A percentile compares a stretch with the other conserved stretches of the same genome.
Conservation (phyloP, 2,888 invertebrate genomes). For the Cryptocephalus moraei region DNA sequence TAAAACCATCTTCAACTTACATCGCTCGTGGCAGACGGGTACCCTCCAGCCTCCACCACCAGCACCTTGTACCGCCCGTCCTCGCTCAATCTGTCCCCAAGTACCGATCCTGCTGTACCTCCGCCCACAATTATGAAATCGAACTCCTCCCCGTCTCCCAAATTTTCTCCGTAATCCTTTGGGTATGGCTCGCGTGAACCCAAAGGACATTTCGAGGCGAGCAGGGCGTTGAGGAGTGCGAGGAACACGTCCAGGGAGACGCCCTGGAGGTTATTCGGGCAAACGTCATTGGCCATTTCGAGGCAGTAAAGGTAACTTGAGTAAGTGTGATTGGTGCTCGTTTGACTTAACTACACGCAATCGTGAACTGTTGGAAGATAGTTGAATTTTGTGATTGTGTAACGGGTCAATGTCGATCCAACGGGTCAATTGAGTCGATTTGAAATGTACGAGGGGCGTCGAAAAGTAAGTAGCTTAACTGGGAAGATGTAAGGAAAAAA, state of each 20-base stretch:
- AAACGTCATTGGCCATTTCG: conserved; percentile 2
- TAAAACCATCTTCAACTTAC: conserved; percentile 21
- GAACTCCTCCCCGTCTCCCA: conserved; percentile 27
- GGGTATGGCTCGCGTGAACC: conserved; percentile 19
- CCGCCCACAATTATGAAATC: conserved; percentile 45
- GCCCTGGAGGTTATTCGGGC: conserved; percentile 22
- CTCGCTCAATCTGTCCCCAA: conserved; percentile 42
- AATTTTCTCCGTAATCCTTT: conserved; percentile 14
- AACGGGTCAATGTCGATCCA: too few relatives aligned
- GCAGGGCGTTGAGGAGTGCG: conserved; percentile 47
- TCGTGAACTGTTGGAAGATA: too few relatives aligned
- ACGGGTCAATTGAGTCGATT: too few relatives aligned
- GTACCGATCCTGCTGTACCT: conserved; percentile 43
- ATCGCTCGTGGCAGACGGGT: conserved; percentile 38
- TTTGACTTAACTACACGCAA: too few relatives aligned
- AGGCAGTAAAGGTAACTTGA: too few relatives aligned
- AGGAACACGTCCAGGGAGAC: conserved; percentile 43
- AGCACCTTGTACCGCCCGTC: conserved; percentile 39
- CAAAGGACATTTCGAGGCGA: conserved; percentile 49
- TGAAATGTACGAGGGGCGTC: too few relatives aligned
- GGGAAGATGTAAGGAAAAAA: too few relatives aligned
- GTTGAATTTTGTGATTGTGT: too few relatives aligned
- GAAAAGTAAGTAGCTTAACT: too few relatives aligned
- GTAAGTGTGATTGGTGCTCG: too few relatives aligned
- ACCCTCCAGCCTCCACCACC: conserved; percentile 44